Percentiles rank a stretch among this genome's conserved stretches.
These are phyloP conservation scores for Orcinus orca DNA, from an alignment of 2,113 vertebrate species.

Conservation along the genomic window DNA sequence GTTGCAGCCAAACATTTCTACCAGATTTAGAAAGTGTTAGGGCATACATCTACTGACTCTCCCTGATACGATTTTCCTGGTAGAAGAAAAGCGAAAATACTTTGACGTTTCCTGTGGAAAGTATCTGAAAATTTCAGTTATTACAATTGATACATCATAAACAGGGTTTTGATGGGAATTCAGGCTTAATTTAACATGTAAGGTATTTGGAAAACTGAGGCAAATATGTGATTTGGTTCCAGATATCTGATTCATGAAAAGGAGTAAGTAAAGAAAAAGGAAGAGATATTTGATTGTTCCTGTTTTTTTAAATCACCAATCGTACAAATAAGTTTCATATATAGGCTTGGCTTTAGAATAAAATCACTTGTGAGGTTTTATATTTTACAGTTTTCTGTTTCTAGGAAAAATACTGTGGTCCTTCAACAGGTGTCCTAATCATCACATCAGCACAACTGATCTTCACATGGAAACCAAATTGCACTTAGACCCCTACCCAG, in stretches of 20 bases:
- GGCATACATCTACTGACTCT: not conserved
- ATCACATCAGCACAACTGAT: not conserved
- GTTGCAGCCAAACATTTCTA: not conserved
- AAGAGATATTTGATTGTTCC: not conserved
- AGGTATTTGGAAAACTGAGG: not conserved
- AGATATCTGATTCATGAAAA: not conserved
- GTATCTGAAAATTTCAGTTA: not conserved
- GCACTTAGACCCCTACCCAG: not conserved
- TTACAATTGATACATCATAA: not conserved
- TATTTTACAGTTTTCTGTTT: not conserved
- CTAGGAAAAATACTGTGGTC: not conserved
- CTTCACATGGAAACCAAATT: not conserved
- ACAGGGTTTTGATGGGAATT: not conserved
- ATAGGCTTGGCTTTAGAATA: not conserved
- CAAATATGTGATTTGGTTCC: not conserved
- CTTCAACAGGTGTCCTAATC: not conserved
- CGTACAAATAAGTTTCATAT: not conserved
- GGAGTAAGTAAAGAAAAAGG: not conserved
- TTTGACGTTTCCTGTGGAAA: not conserved
- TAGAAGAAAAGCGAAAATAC: not conserved
- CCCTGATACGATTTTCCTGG: not conserved
- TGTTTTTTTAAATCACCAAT: not conserved
- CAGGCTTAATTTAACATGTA: not conserved
- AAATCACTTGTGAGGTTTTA: not conserved
- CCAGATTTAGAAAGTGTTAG: conserved; percentile 19